Conservation (phyloP, 2,888 invertebrate genomes). For the Agapostemon virescens region DNA sequence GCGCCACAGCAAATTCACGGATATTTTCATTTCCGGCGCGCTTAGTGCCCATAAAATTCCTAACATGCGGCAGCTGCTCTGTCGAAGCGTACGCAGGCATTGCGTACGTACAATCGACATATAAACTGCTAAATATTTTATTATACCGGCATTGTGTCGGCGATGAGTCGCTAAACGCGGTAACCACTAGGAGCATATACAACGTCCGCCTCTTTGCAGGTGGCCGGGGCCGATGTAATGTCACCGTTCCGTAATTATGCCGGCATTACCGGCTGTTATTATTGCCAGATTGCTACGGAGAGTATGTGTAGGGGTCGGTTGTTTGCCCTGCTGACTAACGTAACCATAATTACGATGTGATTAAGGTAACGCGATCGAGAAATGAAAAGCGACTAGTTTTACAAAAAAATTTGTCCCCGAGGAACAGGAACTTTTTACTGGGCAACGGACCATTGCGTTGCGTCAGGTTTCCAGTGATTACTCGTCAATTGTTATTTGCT, state of each 20-base stretch:
- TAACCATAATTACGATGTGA: conserved; percentile 46
- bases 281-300: conserved; percentile 48
- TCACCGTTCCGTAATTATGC: conserved; percentile 53
- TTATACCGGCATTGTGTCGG: conserved; percentile 20
- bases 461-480: not conserved
- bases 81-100: not conserved
- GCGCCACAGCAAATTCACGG: conserved; percentile 22
- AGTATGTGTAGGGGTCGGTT: conserved; percentile 5
- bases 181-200: conserved; percentile 17
- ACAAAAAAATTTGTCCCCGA: not conserved
- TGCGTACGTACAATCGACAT: conserved; percentile 27
- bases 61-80: conserved; percentile 5
- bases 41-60: conserved; percentile 19
- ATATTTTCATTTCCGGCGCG: conserved; percentile 29
- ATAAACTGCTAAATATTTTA: conserved; percentile 44
- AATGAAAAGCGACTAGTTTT: not conserved
- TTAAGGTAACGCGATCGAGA: conserved; percentile 30
- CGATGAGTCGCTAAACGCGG: not conserved
- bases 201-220: conserved; percentile 21
- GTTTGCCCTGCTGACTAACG: conserved; percentile 37
- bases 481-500: not conserved
- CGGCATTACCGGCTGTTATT: conserved; percentile 51
- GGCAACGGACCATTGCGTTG: not conserved
- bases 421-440: not conserved
- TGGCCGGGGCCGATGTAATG: conserved; percentile 28